Conservation (phyloP, 2,888 invertebrate species). For the Apamea epomidion region DNA sequence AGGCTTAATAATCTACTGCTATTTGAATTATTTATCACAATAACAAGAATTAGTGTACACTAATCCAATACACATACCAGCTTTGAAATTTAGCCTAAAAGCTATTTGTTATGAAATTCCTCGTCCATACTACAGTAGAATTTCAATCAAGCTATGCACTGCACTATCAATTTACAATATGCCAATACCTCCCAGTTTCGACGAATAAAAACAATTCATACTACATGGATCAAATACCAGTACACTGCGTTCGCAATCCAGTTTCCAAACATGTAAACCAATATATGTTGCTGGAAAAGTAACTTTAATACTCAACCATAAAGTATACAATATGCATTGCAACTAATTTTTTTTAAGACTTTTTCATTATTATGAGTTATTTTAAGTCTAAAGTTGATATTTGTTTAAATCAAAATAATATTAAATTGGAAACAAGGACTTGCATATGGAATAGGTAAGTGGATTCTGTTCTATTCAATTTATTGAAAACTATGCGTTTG, state of each 20-base stretch:
- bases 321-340: too few species aligned
- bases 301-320: not conserved
- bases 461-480: not conserved
- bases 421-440: not conserved
- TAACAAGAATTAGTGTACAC: too few species aligned
- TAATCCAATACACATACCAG: not conserved
- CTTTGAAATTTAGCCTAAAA: not conserved
- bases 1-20: too few species aligned
- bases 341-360: not conserved
- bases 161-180: slow-evolving; percentile 2
- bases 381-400: not conserved
- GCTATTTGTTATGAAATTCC: not conserved
- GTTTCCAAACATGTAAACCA: not conserved
- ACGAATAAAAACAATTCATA: not conserved
- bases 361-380: not conserved
- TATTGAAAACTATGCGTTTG: not conserved
- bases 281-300: not conserved
- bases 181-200: not conserved
- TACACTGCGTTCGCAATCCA: not conserved
- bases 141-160: not conserved
- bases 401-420: not conserved
- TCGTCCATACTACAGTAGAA: not conserved
- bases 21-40: too few species aligned
- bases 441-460: not conserved
- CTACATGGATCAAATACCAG: not conserved